A percentile compares a stretch with the other conserved stretches of the same genome.
Conservation (phyloP, 2,797 vertebrate genomes). For the Smutsia gigantea region DNA sequence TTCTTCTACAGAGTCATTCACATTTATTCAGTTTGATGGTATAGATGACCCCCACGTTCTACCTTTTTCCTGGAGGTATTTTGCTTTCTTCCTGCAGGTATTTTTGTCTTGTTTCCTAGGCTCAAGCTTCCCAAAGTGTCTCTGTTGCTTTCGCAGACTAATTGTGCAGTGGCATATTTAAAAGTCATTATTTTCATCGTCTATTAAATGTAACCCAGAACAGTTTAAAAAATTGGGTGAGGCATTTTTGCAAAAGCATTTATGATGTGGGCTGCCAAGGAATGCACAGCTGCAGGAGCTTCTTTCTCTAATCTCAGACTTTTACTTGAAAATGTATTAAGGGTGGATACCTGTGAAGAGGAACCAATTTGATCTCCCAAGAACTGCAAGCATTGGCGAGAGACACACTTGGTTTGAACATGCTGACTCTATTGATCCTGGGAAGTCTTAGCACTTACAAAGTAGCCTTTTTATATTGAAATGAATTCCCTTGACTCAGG, state of each 20-base stretch:
- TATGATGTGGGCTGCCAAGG: constrained; percentile 76
- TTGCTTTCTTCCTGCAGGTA: neutral
- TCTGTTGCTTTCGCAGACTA: constrained; percentile 54
- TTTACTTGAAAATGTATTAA: constrained; percentile 75
- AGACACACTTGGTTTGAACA: constrained; percentile 10
- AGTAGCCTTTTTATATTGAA: constrained; percentile 11
- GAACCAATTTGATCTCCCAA: constrained; percentile 56
- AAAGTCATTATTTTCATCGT: constrained; percentile 77
- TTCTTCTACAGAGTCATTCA: constrained; percentile 59
- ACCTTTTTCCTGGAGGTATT: constrained; percentile 49
- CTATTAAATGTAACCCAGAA: constrained; percentile 68
- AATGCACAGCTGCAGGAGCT: constrained; percentile 76
- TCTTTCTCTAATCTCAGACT: constrained; percentile 72
- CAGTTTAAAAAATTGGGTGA: constrained; percentile 73
- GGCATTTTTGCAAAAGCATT: constrained; percentile 79
- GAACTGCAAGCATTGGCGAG: neutral
- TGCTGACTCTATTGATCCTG: neutral
- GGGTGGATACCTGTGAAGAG: constrained; percentile 69
- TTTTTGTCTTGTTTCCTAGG: constrained; percentile 31
- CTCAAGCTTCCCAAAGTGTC: neutral
- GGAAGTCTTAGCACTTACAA: neutral
- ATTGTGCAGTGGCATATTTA: constrained; percentile 75
- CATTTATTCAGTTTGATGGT: constrained; percentile 56
- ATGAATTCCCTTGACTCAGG: neutral
- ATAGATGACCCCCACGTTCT: constrained; percentile 31